These are phyloP conservation scores for Oceanites oceanicus DNA, from an alignment of 2,113 vertebrate genomes.

Conservation along the genomic window DNA sequence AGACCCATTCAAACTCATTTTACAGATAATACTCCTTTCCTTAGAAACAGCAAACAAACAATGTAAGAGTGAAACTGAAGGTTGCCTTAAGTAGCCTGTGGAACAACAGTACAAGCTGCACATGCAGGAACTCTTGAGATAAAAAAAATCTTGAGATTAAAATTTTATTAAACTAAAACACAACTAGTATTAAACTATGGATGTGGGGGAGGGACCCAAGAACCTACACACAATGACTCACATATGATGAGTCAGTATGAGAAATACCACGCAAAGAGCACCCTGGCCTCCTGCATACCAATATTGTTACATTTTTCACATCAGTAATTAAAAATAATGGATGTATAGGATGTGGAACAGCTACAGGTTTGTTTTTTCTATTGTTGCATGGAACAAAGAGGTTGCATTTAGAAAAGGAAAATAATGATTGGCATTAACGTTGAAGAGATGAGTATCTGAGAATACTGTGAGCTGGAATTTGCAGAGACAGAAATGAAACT, in stretches of 20 bases:
- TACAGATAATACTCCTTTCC: background rate
- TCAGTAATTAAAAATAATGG: background rate
- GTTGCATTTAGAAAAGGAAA: background rate
- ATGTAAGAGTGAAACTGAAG: background rate
- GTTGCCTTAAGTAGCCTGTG: background rate
- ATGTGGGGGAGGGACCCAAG: background rate
- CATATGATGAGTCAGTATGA: background rate
- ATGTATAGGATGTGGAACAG: background rate
- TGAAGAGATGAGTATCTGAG: background rate
- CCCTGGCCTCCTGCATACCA: background rate
- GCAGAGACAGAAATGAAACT: background rate
- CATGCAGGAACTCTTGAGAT: background rate
- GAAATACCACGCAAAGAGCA: background rate
- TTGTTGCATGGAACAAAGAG: background rate
- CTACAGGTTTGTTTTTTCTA: background rate
- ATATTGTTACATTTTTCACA: background rate
- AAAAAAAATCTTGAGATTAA: background rate
- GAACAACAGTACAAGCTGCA: background rate
- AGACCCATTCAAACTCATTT: background rate
- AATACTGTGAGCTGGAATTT: background rate
- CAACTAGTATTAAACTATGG: background rate
- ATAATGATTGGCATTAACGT: background rate
- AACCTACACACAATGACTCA: background rate
- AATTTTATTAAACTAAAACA: background rate
- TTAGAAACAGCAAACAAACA: conserved; percentile 13